Evolutionary conservation across 1,140 invertebrate species (phyloP), one percentile per base, ranked within the genome.

Genomic region (Drosophila auraria): DNA sequence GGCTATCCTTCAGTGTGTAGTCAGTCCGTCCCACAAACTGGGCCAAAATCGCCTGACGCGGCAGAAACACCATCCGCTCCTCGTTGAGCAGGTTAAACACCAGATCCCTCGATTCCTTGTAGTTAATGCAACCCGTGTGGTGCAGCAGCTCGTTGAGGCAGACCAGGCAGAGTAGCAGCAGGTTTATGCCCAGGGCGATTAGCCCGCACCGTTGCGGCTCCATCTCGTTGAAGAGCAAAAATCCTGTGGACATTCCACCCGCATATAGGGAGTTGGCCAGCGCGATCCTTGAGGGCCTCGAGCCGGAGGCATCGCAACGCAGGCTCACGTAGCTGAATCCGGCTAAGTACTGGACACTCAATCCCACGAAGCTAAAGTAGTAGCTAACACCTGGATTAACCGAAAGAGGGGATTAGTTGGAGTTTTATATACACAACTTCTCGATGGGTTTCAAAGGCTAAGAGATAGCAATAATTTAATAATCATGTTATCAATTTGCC

Each of bases 11-110:
- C 14, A 92, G 49, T 2, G 66, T 62, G 38, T 87, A 91, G 3
- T 92, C 91, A 0, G 51, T 44, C 2, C 91, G 71, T 14, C 50
- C 84, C 57, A 89, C 87, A 53, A 92, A 92, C 20, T 92, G 82
- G 0, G 87, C 87, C 11, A 83, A 53, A 7, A 92, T 49, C 2
- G 91, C 60, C 38, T 80, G 83, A 5, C 79, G 89, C 4, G 80
- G 80, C 51, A 89, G 60, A 20, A 92, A 92, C 2, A 87, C 71
- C 27, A 91, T 63, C 8, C 80, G 79, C 42, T 92, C 91, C 17
- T 92, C 91, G 54, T 92, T 92, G 2, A 92, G 44, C 8, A 92
- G 75, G 68, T 92, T 83, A 20, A 92, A 92, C 7, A 91, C 91
- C 54, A 92, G 25, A 71, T 92, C 91, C 12, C 61, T 59, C 0